These are phyloP conservation scores for Oxygymnocypris stewartii DNA, from an alignment of 2,113 vertebrate species.

Conservation along the genomic window DNA sequence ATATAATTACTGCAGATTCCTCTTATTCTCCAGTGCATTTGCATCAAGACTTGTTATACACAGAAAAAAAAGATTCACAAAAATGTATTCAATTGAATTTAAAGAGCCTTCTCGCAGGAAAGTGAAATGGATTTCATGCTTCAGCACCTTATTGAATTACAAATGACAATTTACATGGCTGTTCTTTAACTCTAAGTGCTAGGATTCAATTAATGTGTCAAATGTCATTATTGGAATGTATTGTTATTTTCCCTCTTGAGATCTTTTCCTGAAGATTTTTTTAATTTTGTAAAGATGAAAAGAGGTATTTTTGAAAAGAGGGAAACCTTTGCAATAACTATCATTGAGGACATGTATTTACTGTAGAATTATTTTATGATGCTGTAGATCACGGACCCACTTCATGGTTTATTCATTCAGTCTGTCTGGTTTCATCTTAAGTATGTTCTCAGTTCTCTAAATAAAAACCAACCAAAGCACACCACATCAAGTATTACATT, in stretches of 20 bases:
- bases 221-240: slow-evolving; percentile 53
- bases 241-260: slow-evolving; percentile 28
- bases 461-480: slow-evolving; percentile 40
- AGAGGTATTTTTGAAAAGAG: slow-evolving; percentile 1
- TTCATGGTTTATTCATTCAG: slow-evolving; percentile 54
- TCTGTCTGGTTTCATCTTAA: slow-evolving; percentile 12
- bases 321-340: slow-evolving; percentile 49
- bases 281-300: slow-evolving; percentile 41
- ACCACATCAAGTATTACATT: background rate
- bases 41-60: background rate
- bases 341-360: slow-evolving; percentile 46
- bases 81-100: slow-evolving; percentile 29
- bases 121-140: slow-evolving; percentile 64
- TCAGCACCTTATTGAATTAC: slow-evolving; percentile 58
- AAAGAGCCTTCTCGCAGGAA: slow-evolving; percentile 23
- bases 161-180: slow-evolving; percentile 63
- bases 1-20: background rate
- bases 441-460: slow-evolving; percentile 28
- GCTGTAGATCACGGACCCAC: slow-evolving; percentile 35
- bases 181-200: slow-evolving; percentile 64
- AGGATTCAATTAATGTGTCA: slow-evolving; percentile 65
- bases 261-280: slow-evolving; percentile 44
- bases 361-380: slow-evolving; percentile 53
- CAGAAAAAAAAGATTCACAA: slow-evolving; percentile 38
- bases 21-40: background rate